A percentile compares a stretch with the other conserved stretches of the same genome.
Evolutionary conservation across 2,113 vertebrate species (phyloP).

Genomic region (Genyomyrus donnyi): DNA sequence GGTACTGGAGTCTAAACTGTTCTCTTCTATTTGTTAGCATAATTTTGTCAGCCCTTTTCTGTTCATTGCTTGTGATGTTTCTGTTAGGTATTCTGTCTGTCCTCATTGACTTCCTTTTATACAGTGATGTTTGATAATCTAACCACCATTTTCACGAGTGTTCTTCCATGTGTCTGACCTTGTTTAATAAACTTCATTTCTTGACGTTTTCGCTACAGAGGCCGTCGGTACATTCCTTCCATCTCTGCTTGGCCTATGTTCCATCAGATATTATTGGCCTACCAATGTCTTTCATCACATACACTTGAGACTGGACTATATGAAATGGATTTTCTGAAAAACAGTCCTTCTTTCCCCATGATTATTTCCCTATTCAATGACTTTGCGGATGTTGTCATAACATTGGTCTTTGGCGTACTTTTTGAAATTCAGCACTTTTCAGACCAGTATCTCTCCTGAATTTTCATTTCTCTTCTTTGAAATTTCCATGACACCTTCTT

Average conservation of each 20-base stretch:
- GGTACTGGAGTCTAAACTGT: neutral
- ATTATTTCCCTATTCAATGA: neutral
- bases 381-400: neutral
- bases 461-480: neutral
- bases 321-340: neutral
- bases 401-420: neutral
- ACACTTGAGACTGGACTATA: neutral
- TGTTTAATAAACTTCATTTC: neutral
- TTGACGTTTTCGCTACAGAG: neutral
- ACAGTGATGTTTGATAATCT: neutral
- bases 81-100: neutral
- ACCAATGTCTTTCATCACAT: neutral
- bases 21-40: neutral
- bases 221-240: neutral
- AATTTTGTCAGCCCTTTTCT: neutral
- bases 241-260: neutral
- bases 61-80: neutral
- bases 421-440: neutral
- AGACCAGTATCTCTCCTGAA: neutral
- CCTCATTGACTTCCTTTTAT: neutral
- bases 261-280: neutral
- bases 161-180: neutral
- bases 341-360: neutral
- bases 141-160: neutral
- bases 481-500: neutral